phyloP scores from a whole-genome alignment of 2,797 vertebrate genomes.

The Nothura maculosa region DNA sequence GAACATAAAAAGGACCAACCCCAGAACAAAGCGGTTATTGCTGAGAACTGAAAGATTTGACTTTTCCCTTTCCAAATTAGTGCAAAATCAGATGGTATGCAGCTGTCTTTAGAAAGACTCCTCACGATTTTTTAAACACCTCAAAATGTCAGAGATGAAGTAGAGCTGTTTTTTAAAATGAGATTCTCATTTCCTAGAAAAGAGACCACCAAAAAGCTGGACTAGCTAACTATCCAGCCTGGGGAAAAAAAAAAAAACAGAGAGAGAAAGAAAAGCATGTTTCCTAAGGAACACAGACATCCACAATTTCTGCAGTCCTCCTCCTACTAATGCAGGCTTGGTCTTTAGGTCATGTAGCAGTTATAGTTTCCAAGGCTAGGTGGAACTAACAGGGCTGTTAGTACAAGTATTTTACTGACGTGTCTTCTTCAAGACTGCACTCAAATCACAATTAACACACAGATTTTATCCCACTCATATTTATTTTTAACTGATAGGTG shows the following conservation, averaged over 20 bases:
- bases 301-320: not conserved
- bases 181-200: not conserved
- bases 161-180: not conserved
- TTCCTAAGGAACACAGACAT: not conserved
- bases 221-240: not conserved
- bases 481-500: not conserved
- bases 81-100: not conserved
- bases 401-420: not conserved
- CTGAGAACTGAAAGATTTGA: not conserved
- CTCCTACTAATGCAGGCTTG: not conserved
- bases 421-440: not conserved
- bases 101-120: not conserved
- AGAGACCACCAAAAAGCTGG: not conserved
- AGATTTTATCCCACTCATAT: not conserved
- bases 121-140: not conserved
- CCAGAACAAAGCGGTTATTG: not conserved
- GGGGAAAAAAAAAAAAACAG: not conserved
- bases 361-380: not conserved
- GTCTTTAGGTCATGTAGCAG: not conserved
- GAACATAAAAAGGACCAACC: not conserved
- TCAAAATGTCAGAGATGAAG: not conserved
- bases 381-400: not conserved
- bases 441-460: not conserved
- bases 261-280: not conserved
- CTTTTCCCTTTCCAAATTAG: not conserved